Base-by-base conservation (phyloP, 2,113 vertebrate species). In the Cinclus cinclus region DNA sequence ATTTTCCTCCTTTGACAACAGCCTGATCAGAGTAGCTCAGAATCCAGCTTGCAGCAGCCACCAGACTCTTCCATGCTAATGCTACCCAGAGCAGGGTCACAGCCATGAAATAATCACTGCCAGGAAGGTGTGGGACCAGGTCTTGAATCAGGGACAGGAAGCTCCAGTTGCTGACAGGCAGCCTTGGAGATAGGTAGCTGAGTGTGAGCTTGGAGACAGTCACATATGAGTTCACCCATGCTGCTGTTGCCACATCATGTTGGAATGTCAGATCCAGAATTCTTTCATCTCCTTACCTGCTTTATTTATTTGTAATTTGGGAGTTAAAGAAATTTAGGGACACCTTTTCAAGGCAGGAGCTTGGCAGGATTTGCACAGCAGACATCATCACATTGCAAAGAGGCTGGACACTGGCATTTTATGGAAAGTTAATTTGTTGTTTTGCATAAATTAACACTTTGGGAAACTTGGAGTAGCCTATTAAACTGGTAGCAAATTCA, bases 201-300 rank as follows among this genome's bases (percentile, higher is more conserved):
- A 70, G 52, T 41, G 79, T 9, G 33, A 15, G 50, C 39, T 60
- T 9, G 55, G 37, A 58, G 30, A 64, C 10, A 10, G 25, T 35
- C 1, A 2, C 6, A 3, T 13, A 0, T 37, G 59, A 20, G 12
- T 50, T 94, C 33, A 15, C 0, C 39, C 47, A 0, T 11, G 5
- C 60, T 77, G 85, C 31, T 87, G 22, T 39, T 62, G 74, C 10
- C 0, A 7, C 8, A 9, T 70, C 13, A 1, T 11, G 10, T 7
- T 75, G 65, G 52, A 68, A 50, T 64, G 25, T 35, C 47, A 19
- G 30, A 56, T 63, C 23, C 65, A 27, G 56, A 75, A 42, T 33
- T 52, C 58, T 62, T 30, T 75, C 47, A 13, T 21, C 39, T 68
- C 87, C 82, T 69, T 56, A 52, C 30, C 21, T 58, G 42, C 27